These are phyloP conservation scores for Rhagium mordax DNA, from an alignment of 2,888 invertebrate genomes.

Conservation along the genomic window DNA sequence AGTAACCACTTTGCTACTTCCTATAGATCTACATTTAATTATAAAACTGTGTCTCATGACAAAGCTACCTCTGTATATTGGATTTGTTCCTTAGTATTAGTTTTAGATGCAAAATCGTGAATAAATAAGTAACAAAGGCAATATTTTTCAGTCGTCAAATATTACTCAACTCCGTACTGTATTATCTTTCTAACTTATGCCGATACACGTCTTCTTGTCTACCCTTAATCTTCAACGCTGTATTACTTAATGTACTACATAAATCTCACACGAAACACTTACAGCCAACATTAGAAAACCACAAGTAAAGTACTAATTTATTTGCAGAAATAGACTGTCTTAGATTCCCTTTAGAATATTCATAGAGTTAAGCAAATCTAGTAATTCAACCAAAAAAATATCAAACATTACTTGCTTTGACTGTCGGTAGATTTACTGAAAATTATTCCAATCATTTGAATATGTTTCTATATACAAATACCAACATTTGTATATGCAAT, in stretches of 20 bases:
- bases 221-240: slow-evolving; percentile 44
- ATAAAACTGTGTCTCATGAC: neutral
- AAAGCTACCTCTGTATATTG: neutral
- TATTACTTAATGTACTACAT: slow-evolving; percentile 51
- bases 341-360: slow-evolving; percentile 30
- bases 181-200: slow-evolving; percentile 49
- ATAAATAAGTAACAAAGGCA: slow-evolving; percentile 1
- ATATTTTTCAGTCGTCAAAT: slow-evolving; percentile 29
- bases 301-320: slow-evolving; percentile 38
- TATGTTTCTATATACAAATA: no score
- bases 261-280: slow-evolving; percentile 48
- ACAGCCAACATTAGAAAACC: slow-evolving; percentile 42
- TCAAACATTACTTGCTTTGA: no score
- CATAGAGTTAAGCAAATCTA: slow-evolving; percentile 41
- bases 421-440: no score
- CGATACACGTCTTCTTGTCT: slow-evolving; percentile 46
- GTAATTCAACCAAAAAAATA: slow-evolving; percentile 19
- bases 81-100: neutral
- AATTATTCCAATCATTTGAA: no score
- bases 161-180: slow-evolving; percentile 32
- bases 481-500: no score
- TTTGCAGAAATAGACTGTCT: slow-evolving; percentile 27
- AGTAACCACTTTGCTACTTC: neutral
- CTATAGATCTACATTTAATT: neutral
- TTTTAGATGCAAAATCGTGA: neutral